These are phyloP conservation scores for Idaea aversata DNA, from an alignment of 2,888 invertebrate species.

Conservation along the genomic window DNA sequence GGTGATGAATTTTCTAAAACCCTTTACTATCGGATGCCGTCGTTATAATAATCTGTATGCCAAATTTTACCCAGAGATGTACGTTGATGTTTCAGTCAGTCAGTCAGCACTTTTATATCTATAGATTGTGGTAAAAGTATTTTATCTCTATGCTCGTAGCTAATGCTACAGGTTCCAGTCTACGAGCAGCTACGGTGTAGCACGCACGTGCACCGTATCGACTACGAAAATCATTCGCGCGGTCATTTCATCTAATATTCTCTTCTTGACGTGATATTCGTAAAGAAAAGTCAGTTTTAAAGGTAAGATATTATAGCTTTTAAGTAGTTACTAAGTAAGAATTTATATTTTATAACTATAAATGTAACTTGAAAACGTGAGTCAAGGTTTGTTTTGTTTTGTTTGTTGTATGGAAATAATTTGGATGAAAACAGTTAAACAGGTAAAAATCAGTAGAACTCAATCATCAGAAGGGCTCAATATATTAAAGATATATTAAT, in stretches of 20 bases:
- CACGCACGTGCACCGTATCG: conserved; percentile 36
- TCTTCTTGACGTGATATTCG: neutral
- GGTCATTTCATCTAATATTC: neutral
- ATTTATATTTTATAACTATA: neutral
- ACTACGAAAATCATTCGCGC: conserved; percentile 3
- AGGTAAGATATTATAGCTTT: neutral
- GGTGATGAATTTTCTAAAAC: too few relatives aligned
- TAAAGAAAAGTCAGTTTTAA: neutral
- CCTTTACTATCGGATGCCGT: too few relatives aligned
- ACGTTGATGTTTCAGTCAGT: too few relatives aligned
- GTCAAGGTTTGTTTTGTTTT: neutral
- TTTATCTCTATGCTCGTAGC: conserved; percentile 2
- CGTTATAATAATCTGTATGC: too few relatives aligned
- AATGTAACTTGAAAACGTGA: neutral
- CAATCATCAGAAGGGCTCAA: too few relatives aligned
- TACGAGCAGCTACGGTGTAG: conserved; percentile 55
- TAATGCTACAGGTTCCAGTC: conserved; percentile 57
- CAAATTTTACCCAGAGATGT: too few relatives aligned
- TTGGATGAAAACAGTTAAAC: neutral
- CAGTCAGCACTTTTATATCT: neutral
- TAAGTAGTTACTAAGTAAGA: neutral
- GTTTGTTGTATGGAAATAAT: neutral
- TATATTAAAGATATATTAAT: too few relatives aligned
- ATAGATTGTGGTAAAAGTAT: neutral
- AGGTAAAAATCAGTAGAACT: too few relatives aligned